phyloP scores from a whole-genome alignment of 1,140 invertebrate species.

The Drosophila watanabei region DNA sequence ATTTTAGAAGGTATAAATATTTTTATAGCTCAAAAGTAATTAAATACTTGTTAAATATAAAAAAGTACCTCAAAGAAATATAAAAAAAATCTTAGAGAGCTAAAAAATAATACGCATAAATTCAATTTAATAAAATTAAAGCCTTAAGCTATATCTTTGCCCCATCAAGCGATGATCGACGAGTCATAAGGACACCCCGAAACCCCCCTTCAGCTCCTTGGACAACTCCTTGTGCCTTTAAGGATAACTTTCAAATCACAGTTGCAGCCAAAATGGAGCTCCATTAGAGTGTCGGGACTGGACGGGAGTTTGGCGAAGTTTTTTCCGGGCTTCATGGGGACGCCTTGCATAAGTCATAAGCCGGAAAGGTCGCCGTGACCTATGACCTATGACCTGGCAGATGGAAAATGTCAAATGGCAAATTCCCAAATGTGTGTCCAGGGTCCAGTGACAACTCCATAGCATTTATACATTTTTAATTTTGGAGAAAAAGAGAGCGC shows the following conservation, averaged over 20 bases:
- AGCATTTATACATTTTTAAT: conserved; percentile 12
- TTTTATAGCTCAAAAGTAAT: not conserved
- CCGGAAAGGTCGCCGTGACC: conserved; percentile 28
- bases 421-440: conserved; percentile 1
- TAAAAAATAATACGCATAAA: not conserved
- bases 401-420: conserved; percentile 10
- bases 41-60: not conserved
- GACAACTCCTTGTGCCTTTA: not conserved
- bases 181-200: not conserved
- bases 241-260: conserved; percentile 1
- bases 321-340: conserved; percentile 9
- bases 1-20: no score
- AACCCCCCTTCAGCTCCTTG: not conserved
- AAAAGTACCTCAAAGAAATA: not conserved
- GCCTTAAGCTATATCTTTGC: not conserved
- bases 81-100: not conserved
- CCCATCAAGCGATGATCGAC: not conserved
- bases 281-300: conserved; percentile 12
- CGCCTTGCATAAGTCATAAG: conserved; percentile 35
- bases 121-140: not conserved
- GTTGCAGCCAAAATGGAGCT: conserved; percentile 18
- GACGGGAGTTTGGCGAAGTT: conserved; percentile 8
- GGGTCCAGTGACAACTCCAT: conserved; percentile 13
- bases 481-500: not conserved
- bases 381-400: conserved; percentile 14